phyloP scores from a whole-genome alignment of 2,797 vertebrate species.

The Halcyon badia region DNA sequence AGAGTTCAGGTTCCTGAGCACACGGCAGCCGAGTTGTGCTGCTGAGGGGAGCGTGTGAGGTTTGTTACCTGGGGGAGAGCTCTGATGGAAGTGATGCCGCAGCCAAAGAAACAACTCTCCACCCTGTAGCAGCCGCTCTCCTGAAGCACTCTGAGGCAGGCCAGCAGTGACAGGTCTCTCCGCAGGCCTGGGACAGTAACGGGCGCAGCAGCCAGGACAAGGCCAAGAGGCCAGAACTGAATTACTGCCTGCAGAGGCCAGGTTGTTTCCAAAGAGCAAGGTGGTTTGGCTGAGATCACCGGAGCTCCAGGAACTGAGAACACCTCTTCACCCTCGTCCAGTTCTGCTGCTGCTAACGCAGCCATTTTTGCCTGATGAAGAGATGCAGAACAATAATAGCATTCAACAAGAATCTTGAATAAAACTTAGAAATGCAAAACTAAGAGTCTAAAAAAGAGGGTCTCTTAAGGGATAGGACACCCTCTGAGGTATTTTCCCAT shows the following conservation, averaged over 20 bases:
- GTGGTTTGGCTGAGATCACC: background rate
- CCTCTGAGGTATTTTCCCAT: background rate
- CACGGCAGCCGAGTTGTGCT: fast-evolving
- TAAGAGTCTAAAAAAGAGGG: background rate
- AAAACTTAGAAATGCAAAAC: background rate
- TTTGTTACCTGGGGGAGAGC: slow-evolving; percentile 90
- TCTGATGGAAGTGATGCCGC: slow-evolving; percentile 89
- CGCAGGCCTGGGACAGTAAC: slow-evolving; percentile 79
- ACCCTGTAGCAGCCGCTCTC: slow-evolving; percentile 70
- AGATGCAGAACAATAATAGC: background rate
- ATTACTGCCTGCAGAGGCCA: slow-evolving; percentile 52
- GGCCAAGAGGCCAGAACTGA: slow-evolving; percentile 89
- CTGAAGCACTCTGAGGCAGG: slow-evolving; percentile 83
- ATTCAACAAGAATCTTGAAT: background rate
- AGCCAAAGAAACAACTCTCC: slow-evolving; percentile 80
- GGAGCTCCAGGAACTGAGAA: slow-evolving; percentile 10
- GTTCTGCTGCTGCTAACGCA: slow-evolving; percentile 86
- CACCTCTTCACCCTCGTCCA: slow-evolving; percentile 83
- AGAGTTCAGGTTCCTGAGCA: background rate
- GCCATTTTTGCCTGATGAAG: slow-evolving; percentile 83
- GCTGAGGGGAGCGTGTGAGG: fast-evolving
- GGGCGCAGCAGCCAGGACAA: slow-evolving; percentile 87
- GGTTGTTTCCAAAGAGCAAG: background rate
- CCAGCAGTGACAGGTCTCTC: slow-evolving; percentile 83
- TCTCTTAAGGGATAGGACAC: background rate